These are phyloP conservation scores for Gadus chalcogrammus DNA, from an alignment of 2,113 vertebrate species.

Conservation along the genomic window DNA sequence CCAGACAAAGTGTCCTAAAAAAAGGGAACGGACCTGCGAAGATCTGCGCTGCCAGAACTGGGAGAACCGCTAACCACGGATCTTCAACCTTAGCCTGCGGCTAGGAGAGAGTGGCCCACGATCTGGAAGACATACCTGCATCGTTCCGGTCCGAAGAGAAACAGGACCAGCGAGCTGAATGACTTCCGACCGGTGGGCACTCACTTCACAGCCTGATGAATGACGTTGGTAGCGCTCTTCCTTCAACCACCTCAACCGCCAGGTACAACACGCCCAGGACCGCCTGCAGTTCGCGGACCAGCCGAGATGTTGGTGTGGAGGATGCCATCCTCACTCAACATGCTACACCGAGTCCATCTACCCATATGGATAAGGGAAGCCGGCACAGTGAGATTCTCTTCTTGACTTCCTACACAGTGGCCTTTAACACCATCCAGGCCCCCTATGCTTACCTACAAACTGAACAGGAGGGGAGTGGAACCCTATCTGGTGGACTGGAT, in stretches of 20 bases:
- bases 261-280: neutral
- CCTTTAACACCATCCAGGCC: too few species aligned
- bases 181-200: slow-evolving; percentile 10
- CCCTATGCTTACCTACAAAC: too few species aligned
- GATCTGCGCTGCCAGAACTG: too few species aligned
- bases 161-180: neutral
- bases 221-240: neutral
- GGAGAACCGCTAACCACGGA: neutral
- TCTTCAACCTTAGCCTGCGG: slow-evolving; percentile 18
- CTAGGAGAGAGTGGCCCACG: neutral
- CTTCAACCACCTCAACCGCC: neutral
- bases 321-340: slow-evolving; percentile 7
- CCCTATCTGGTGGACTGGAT: neutral
- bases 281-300: neutral
- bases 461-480: too few species aligned
- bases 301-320: neutral
- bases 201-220: slow-evolving; percentile 9
- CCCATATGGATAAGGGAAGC: too few species aligned
- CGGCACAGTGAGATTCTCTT: too few species aligned
- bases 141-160: slow-evolving; percentile 3
- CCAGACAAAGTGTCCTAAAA: too few species aligned
- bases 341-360: neutral
- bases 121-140: neutral
- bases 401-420: too few species aligned
- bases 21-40: too few species aligned